Evolutionary conservation across 2,888 invertebrate species (phyloP).

Genomic region (Cantharis nigra): DNA sequence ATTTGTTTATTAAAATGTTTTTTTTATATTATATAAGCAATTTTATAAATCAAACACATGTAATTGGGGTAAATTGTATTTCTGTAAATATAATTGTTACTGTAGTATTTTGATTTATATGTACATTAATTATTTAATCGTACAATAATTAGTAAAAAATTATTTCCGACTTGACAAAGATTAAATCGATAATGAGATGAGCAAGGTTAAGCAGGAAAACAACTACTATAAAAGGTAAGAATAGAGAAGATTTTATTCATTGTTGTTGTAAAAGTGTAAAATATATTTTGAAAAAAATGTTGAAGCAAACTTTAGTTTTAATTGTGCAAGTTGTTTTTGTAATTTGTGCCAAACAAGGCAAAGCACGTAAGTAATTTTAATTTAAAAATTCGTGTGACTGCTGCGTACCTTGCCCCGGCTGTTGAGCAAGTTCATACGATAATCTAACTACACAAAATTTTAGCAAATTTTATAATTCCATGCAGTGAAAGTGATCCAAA

Average conservation of each 20-base stretch:
- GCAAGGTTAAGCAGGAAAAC: neutral
- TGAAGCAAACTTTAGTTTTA: neutral
- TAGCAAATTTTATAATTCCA: conserved; percentile 43
- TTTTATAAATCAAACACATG: neutral
- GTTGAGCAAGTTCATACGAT: neutral
- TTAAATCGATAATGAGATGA: neutral
- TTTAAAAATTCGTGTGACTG: neutral
- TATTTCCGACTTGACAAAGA: neutral
- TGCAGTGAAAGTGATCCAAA: conserved; percentile 43
- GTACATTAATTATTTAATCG: neutral
- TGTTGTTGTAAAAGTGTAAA: neutral
- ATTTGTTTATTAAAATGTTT: too few relatives aligned
- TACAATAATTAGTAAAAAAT: neutral
- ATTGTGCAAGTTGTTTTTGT: neutral
- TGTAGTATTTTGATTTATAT: neutral
- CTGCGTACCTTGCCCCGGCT: neutral
- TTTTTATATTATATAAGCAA: too few relatives aligned
- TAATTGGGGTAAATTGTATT: neutral
- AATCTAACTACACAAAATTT: conserved; percentile 8
- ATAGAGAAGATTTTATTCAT: neutral
- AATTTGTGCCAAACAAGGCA: neutral
- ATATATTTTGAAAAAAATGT: neutral
- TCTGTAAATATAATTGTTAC: neutral
- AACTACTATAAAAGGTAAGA: neutral
- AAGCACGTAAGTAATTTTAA: neutral